Conservation (phyloP, 2,113 vertebrate genomes). For the Lagopus leucura region DNA sequence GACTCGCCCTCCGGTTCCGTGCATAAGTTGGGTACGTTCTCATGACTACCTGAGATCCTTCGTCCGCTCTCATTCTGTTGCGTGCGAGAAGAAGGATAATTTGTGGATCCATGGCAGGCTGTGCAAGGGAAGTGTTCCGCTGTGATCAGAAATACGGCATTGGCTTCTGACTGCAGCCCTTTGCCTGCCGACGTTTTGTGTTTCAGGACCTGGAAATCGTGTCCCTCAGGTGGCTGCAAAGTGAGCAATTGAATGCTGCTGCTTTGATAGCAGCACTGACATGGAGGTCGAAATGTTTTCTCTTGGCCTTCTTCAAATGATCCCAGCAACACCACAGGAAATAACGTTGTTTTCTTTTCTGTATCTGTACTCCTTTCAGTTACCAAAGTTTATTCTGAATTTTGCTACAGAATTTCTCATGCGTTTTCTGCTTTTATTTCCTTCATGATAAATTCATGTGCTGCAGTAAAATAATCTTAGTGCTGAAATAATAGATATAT, state of each 20-base stretch:
- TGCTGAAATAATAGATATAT: conserved; percentile 49
- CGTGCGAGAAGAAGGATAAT: not conserved
- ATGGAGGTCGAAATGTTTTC: not conserved
- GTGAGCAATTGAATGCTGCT: not conserved
- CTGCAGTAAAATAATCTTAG: conserved; percentile 44
- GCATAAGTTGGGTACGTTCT: conserved; percentile 4
- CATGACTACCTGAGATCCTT: not conserved
- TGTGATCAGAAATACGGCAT: not conserved
- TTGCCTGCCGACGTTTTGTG: not conserved
- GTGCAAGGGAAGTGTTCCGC: not conserved
- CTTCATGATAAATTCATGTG: conserved; percentile 41
- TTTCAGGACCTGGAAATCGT: not conserved
- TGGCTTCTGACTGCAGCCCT: not conserved
- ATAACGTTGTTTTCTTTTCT: not conserved
- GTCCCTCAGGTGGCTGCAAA: not conserved
- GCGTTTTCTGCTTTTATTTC: conserved; percentile 36
- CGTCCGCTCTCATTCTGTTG: not conserved
- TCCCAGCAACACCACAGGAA: not conserved
- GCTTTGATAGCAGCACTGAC: not conserved
- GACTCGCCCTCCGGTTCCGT: conserved; percentile 21
- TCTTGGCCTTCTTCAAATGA: conserved; percentile 9
- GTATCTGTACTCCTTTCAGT: not conserved
- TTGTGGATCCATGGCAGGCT: not conserved
- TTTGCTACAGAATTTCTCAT: conserved; percentile 18
- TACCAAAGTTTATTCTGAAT: not conserved